Percentiles rank a stretch among this genome's conserved stretches.
phyloP scores from a whole-genome alignment of 2,888 invertebrate species.

The Lacanobia oleracea region DNA sequence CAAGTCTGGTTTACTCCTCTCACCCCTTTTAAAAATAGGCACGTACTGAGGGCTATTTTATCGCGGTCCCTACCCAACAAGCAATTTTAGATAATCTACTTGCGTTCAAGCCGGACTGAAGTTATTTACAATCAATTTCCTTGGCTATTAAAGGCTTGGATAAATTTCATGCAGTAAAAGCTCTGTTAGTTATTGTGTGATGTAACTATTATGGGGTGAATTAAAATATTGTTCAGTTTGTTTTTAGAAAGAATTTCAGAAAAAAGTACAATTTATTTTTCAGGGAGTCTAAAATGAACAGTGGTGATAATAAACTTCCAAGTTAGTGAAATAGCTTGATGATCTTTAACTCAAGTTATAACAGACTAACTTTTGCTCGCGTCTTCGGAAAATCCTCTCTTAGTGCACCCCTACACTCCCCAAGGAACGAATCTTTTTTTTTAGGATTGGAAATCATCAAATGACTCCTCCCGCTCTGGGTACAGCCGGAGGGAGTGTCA shows the following conservation, averaged over 20 bases:
- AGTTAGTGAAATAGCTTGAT: background rate
- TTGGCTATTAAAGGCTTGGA: constrained; percentile 68
- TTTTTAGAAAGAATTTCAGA: no score
- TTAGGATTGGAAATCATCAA: no score
- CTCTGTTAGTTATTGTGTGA: constrained; percentile 21
- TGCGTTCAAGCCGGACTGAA: constrained; percentile 66
- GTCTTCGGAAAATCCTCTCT: no score
- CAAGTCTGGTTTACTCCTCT: constrained; percentile 34
- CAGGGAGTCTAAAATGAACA: no score
- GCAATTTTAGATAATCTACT: constrained; percentile 76
- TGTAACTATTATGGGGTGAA: background rate
- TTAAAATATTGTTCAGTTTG: background rate
- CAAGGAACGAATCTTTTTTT: no score
- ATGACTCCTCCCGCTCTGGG: no score
- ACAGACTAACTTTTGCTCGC: no score
- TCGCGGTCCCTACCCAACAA: constrained; percentile 59
- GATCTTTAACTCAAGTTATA: background rate
- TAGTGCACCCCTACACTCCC: no score
- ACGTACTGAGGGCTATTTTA: constrained; percentile 62
- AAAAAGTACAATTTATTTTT: no score
- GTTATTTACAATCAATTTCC: constrained; percentile 79
- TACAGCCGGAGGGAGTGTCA: no score
- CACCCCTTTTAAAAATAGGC: constrained; percentile 59
- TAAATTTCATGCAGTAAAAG: constrained; percentile 58
- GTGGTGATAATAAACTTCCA: background rate